phyloP scores from a whole-genome alignment of 2,797 vertebrate genomes.

The Cygnus olor region DNA sequence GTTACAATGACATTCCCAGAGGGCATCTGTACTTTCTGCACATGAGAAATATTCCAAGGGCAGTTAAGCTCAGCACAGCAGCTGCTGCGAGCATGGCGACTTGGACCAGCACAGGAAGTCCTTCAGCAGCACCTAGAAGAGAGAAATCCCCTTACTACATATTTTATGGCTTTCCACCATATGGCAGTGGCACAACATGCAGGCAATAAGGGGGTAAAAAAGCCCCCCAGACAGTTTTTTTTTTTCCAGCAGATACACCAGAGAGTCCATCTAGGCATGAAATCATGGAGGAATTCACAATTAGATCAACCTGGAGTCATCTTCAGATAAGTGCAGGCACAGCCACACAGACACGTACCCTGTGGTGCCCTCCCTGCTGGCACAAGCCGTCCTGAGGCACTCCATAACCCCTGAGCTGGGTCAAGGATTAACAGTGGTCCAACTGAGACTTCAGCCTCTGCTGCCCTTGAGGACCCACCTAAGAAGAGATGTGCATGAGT shows the following conservation, averaged over 20 bases:
- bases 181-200: neutral
- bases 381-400: neutral
- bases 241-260: neutral
- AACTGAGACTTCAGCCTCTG: conserved; percentile 19
- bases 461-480: neutral
- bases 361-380: neutral
- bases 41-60: neutral
- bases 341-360: neutral
- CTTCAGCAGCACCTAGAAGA: neutral
- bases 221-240: neutral
- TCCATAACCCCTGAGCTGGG: neutral
- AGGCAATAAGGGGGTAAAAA: neutral
- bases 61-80: neutral
- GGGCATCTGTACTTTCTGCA: neutral
- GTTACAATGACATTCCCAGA: neutral
- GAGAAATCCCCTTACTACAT: neutral
- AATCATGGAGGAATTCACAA: neutral
- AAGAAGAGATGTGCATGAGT: neutral
- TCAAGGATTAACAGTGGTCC: conserved; percentile 39
- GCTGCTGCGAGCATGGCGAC: neutral
- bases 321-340: neutral
- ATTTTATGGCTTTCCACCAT: neutral
- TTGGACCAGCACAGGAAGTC: neutral
- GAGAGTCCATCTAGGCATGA: no score
- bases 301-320: neutral